Base-by-base conservation (phyloP, 1,140 invertebrate genomes). In the Drosophila nigromelanica region DNA sequence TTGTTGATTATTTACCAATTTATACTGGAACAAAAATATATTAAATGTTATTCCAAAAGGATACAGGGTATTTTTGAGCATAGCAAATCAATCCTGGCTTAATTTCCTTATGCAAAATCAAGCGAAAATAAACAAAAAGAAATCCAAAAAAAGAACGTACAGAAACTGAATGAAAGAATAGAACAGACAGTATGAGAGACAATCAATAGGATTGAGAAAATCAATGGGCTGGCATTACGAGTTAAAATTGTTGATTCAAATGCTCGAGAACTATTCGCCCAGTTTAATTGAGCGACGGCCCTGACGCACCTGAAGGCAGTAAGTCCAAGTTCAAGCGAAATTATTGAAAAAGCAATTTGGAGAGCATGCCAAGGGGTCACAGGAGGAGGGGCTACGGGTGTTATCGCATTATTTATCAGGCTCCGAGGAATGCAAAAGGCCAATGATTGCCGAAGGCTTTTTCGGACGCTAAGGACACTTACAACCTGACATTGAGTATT, bases 331-430 rank as follows among this genome's bases (percentile, higher is more conserved):
- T 73, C 63, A 60, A 47, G 58, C 50, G 33, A 14, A 61, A 69
- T 51, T 73, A 73, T 73, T 73, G 71, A 66, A 69, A 73, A 69
- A 62, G 66, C 58, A 73, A 73, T 73, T 73, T 62, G 27, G 15
- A 10, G 21, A 15, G 40, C 55, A 48, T 42, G 40, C 50, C 15
- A 27, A 39, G 10, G 7, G 27, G 10, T 27, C 4, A n/a, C 8
- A 1, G n/a, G 14, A 4, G 14, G 0, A 6, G 33, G 50, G 50
- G n/a, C n/a, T 8, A 4, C 6, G 15, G 33, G 15, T 4, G 6
- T 55, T 68, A 73, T 69, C 62, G 51, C 54, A 47, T 51, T 71
- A 64, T 64, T 64, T 64, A 64, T 63, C 68, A 71, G 52, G 24
- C 43, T 12, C n/a, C 40, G 37, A 45, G 62, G 62, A 67, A 67